Base-by-base conservation (phyloP, 2,888 invertebrate species). In the Pollenia angustigena region DNA sequence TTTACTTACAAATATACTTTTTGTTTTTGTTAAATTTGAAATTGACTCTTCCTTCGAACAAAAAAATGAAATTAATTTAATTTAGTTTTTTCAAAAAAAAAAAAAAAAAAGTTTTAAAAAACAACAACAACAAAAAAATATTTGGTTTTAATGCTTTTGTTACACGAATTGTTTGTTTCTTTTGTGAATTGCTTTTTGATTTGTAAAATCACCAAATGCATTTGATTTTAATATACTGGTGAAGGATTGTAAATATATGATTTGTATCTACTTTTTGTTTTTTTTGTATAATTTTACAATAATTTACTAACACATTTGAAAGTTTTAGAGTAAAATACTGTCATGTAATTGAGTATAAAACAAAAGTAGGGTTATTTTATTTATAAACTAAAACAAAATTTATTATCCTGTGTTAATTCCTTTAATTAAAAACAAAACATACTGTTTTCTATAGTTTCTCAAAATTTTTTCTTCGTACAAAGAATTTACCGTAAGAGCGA, bases 131-230 rank as follows among this genome's bases (percentile, higher is more conserved):
- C 32, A 32, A 54, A 50, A 50, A 68, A 52, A 42, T 68, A 76
- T 56, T 76, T 69, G 69, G 69, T 76, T 72, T 79, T 69, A 85
- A 85, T 85, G 79, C 84, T 85, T 85, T 80, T 85, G 84, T 85
- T 85, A 85, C 79, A 85, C 74, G 68, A 85, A 75, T 85, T 79
- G 74, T 85, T 85, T 74, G 74, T 79, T 80, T 80, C 79, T 85
- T 85, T 85, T 85, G 79, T 85, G 84, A 85, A 62, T 79, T 85
- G 84, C 84, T 85, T 85, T 82, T 85, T 85, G 74, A 85, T 85
- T 85, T 80, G 74, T 85, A 52, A 83, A 64, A 75, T 85, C 74
- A 85, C 84, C 79, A 80, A 85, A 75, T 85, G 84, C 84, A 85
- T 85, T 85, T 82, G 82, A 82, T 82, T 76, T 56, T 54, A 56